Percentiles rank a stretch among this genome's conserved stretches.
phyloP scores from a whole-genome alignment of 1,140 invertebrate species.

The Hermatobates lingyangjiaoensis region DNA sequence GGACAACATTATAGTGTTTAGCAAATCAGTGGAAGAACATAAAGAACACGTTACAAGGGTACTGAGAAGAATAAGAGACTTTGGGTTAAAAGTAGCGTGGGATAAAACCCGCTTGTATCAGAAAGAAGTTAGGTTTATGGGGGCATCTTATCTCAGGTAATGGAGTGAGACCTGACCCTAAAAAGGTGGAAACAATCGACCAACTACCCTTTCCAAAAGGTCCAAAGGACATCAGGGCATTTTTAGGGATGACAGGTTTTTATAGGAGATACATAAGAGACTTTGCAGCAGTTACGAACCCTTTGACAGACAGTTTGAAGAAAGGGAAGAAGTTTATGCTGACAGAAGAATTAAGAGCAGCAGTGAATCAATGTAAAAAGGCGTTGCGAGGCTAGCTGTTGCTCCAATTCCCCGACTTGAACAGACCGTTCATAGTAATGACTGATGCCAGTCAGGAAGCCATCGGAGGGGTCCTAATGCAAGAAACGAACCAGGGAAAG shows the following conservation, averaged over 20 bases:
- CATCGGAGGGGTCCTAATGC: no score
- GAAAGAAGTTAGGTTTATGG: constrained; percentile 5
- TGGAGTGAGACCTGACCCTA: constrained; percentile 4
- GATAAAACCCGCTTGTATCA: constrained; percentile 19
- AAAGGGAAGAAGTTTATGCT: background rate
- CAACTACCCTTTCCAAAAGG: constrained; percentile 19
- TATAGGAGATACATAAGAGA: constrained; percentile 25
- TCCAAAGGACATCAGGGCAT: constrained; percentile 23
- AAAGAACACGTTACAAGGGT: constrained; percentile 14
- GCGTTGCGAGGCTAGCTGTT: no score
- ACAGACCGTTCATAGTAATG: no score
- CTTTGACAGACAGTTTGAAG: constrained; percentile 15
- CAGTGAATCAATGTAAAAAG: background rate
- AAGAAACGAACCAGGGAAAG: no score
- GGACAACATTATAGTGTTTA: constrained; percentile 20
- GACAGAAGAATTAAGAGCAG: no score
- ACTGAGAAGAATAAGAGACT: constrained; percentile 14
- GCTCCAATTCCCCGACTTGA: no score
- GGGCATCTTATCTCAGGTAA: constrained; percentile 3
- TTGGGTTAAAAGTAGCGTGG: constrained; percentile 19
- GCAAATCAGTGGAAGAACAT: constrained; percentile 17
- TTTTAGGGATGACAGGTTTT: constrained; percentile 26
- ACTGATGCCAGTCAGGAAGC: no score
- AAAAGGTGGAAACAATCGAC: constrained; percentile 10
- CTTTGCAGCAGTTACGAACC: constrained; percentile 23